Percentiles rank a stretch among this genome's conserved stretches.
These are phyloP conservation scores for Scomber scombrus DNA, from an alignment of 2,113 vertebrate species.

Conservation along the genomic window DNA sequence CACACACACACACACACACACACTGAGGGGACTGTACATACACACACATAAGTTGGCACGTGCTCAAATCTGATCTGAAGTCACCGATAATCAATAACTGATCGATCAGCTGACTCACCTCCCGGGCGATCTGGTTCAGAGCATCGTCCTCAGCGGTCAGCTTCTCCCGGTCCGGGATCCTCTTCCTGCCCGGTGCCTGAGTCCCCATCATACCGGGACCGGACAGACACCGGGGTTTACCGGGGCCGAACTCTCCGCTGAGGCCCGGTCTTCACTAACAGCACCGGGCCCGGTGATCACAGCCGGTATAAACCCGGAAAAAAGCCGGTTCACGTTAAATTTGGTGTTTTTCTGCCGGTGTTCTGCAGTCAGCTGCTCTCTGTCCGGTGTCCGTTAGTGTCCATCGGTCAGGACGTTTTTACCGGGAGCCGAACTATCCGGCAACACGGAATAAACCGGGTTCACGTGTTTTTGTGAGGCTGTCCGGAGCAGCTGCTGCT, in stretches of 20 bases:
- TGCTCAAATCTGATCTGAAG: neutral
- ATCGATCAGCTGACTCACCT: conserved; percentile 80
- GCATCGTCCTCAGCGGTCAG: conserved; percentile 91
- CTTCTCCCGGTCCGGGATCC: conserved; percentile 89
- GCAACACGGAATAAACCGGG: accelerated
- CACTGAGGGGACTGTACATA: too few relatives aligned
- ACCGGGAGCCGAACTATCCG: neutral
- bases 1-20: too few relatives aligned
- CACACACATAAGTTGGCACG: too few relatives aligned
- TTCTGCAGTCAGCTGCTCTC: neutral
- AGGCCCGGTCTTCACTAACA: too few relatives aligned
- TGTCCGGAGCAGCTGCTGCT: neutral
- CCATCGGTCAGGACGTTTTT: too few relatives aligned
- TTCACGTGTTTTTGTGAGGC: neutral
- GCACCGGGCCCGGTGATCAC: too few relatives aligned
- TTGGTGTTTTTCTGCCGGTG: neutral
- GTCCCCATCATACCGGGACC: conserved; percentile 83
- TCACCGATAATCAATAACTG: neutral
- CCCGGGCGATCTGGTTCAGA: conserved; percentile 89
- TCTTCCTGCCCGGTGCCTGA: conserved; percentile 88
- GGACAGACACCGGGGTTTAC: neutral
- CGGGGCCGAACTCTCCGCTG: neutral
- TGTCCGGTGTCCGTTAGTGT: neutral
- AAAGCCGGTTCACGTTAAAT: neutral
- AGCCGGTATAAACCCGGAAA: too few relatives aligned